These are phyloP conservation scores for Mustelus asterias DNA, from an alignment of 2,113 vertebrate species.

Conservation along the genomic window DNA sequence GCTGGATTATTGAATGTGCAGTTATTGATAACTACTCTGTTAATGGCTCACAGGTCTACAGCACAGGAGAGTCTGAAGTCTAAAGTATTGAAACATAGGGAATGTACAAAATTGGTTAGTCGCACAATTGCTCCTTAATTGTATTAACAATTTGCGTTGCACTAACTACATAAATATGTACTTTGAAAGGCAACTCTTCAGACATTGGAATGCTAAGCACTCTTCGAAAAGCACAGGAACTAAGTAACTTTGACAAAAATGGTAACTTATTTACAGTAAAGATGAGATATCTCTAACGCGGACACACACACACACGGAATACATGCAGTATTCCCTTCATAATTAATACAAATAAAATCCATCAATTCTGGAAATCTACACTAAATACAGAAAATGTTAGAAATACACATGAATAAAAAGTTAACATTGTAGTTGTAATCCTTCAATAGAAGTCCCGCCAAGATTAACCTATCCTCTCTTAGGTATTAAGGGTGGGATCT, in stretches of 20 bases:
- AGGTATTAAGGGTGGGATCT: too few species aligned
- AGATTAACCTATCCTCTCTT: not conserved
- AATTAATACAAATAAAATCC: not conserved
- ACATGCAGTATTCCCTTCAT: not conserved
- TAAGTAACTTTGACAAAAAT: not conserved
- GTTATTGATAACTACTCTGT: not conserved
- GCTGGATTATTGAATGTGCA: not conserved
- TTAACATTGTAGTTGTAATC: not conserved
- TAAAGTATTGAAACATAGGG: not conserved
- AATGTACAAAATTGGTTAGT: not conserved
- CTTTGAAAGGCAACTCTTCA: not conserved
- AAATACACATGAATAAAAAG: not conserved
- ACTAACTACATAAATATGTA: not conserved
- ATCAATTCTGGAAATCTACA: not conserved
- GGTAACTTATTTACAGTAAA: not conserved
- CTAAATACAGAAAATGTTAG: not conserved
- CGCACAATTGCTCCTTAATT: not conserved
- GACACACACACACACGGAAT: not conserved
- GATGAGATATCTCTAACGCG: not conserved
- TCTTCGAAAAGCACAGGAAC: not conserved
- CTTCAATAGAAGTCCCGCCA: not conserved
- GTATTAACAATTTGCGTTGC: not conserved
- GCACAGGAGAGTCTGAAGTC: not conserved
- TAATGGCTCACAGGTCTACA: conserved; percentile 17
- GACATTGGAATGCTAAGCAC: not conserved